These are phyloP conservation scores for Maniola jurtina DNA, from an alignment of 1,140 invertebrate genomes.

Conservation along the genomic window DNA sequence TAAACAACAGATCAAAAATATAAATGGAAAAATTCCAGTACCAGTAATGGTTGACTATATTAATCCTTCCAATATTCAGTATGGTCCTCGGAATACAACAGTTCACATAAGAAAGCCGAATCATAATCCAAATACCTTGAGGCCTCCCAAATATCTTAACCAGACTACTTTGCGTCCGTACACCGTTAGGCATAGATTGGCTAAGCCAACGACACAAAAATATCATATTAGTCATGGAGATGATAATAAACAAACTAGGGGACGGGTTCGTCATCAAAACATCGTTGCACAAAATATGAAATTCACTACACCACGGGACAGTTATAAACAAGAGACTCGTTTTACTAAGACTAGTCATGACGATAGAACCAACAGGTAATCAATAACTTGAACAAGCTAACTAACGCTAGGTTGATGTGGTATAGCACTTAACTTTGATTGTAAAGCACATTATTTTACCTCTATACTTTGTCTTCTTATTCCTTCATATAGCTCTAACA, in stretches of 20 bases:
- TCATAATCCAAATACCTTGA: slow-evolving; percentile 54
- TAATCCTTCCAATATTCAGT: slow-evolving; percentile 44
- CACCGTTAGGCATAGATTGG: slow-evolving; percentile 74
- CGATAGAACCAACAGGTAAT: slow-evolving; percentile 78
- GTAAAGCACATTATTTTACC: slow-evolving; percentile 2
- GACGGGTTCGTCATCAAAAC: slow-evolving; percentile 55
- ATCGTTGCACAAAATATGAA: slow-evolving; percentile 54
- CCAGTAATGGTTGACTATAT: slow-evolving; percentile 49
- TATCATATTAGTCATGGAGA: slow-evolving; percentile 37
- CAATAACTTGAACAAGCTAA: slow-evolving; percentile 9
- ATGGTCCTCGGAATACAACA: slow-evolving; percentile 52
- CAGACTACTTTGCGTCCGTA: slow-evolving; percentile 76
- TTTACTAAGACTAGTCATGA: slow-evolving; percentile 74
- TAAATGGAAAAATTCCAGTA: slow-evolving; percentile 53
- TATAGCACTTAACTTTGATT: slow-evolving; percentile 12
- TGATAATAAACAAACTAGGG: slow-evolving; percentile 50
- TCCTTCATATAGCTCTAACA: background rate
- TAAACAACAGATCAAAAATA: slow-evolving; percentile 52
- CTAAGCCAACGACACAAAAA: slow-evolving; percentile 65
- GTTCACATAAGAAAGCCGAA: slow-evolving; percentile 56
- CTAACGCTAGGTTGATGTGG: slow-evolving; percentile 17
- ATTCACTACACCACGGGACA: slow-evolving; percentile 65
- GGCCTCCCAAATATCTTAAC: slow-evolving; percentile 71
- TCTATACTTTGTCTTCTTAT: background rate
- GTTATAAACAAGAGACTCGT: slow-evolving; percentile 70